Conservation (phyloP, 2,888 invertebrate species). For the Oxycera nigricornis region DNA sequence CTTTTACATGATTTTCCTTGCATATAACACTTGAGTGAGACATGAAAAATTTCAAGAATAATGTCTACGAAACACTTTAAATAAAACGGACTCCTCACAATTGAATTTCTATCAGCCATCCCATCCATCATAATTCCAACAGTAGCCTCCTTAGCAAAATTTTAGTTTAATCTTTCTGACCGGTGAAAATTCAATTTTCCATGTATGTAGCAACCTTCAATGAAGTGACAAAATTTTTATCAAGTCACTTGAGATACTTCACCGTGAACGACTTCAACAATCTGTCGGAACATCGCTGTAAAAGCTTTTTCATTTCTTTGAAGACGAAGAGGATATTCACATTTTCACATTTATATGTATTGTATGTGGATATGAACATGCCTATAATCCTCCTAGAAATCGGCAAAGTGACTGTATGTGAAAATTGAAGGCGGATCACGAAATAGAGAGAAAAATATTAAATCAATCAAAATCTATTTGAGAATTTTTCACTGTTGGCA, state of each 20-base stretch:
- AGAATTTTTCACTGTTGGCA: slow-evolving; percentile 51
- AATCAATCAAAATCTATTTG: slow-evolving; percentile 59
- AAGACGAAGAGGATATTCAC: slow-evolving; percentile 21
- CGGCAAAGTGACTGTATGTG: neutral
- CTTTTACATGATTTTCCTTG: too few relatives aligned
- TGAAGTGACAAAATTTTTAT: slow-evolving; percentile 15
- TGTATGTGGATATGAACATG: slow-evolving; percentile 7
- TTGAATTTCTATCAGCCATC: neutral
- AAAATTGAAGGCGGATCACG: neutral
- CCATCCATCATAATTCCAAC: slow-evolving; percentile 13
- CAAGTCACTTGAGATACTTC: slow-evolving; percentile 19
- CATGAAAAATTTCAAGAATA: too few relatives aligned
- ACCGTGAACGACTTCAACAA: slow-evolving; percentile 21
- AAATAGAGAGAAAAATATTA: slow-evolving; percentile 51
- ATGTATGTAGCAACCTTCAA: neutral
- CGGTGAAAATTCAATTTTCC: slow-evolving; percentile 33
- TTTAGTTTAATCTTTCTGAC: slow-evolving; percentile 26
- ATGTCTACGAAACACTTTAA: too few relatives aligned
- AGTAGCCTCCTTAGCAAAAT: slow-evolving; percentile 15
- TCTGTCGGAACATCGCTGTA: slow-evolving; percentile 8
- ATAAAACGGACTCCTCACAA: neutral
- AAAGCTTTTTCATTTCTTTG: slow-evolving; percentile 12
- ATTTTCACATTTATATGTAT: slow-evolving; percentile 7
- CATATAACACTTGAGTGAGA: too few relatives aligned
- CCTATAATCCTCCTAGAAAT: slow-evolving; percentile 33